Conservation (phyloP, 2,113 vertebrate genomes). For the Catharus minimus region DNA sequence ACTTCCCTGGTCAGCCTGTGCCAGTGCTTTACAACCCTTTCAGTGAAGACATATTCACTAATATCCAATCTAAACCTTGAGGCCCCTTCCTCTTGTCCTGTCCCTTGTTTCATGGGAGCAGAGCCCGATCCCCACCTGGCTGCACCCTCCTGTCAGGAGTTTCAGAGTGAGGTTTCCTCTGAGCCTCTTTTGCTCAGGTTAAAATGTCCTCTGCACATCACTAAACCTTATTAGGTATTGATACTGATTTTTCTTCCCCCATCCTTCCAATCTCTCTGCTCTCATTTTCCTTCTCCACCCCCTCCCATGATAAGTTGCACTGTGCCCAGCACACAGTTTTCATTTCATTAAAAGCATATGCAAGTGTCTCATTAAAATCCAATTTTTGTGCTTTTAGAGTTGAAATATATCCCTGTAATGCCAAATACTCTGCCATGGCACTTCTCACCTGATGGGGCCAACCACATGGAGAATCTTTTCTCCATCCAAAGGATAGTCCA, state of each 20-base stretch:
- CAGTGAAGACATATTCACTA: neutral
- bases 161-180: neutral
- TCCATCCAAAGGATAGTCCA: conserved; percentile 93
- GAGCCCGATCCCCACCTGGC: neutral
- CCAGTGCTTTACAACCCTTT: neutral
- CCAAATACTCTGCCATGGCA: neutral
- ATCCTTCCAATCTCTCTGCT: neutral
- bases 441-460: conserved; percentile 89
- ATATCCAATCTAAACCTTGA: neutral
- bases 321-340: neutral
- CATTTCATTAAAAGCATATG: neutral
- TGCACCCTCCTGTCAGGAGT: neutral
- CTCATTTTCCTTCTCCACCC: neutral
- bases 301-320: neutral
- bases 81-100: neutral
- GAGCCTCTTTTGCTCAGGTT: neutral
- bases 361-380: neutral
- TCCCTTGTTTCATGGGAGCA: neutral
- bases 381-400: neutral
- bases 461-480: conserved; percentile 94
- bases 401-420: neutral
- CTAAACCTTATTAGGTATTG: neutral
- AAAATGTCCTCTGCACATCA: rapidly evolving
- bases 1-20: neutral
- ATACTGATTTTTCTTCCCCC: neutral